A percentile compares a stretch with the other conserved stretches of the same genome.
Conservation (phyloP, 2,113 vertebrate genomes). For the Antigone vipio region DNA sequence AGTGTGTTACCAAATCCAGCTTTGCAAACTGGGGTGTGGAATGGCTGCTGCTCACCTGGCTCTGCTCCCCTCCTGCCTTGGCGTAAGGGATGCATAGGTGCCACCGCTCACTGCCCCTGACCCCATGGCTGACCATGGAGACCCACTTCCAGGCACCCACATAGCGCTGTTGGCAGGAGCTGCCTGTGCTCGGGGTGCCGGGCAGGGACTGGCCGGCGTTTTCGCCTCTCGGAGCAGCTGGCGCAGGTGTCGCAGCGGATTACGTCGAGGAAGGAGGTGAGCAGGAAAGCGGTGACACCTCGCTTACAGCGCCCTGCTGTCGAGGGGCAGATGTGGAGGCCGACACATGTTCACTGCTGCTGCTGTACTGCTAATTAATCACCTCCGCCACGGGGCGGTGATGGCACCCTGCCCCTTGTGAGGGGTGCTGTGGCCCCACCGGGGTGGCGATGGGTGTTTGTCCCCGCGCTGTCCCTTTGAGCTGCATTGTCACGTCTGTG, state of each 20-base stretch:
- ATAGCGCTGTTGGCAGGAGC: fast-evolving
- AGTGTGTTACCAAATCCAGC: not conserved
- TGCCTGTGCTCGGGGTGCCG: fast-evolving
- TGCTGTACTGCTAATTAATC: conserved; percentile 68
- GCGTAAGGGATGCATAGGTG: not conserved
- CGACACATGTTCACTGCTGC: not conserved
- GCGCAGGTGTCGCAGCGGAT: conserved; percentile 68
- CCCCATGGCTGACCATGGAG: fast-evolving
- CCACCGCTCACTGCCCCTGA: fast-evolving
- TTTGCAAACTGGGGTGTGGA: fast-evolving
- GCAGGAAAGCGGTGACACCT: conserved; percentile 58
- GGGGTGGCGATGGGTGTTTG: not conserved
- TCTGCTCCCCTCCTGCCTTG: not conserved
- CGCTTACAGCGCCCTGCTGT: conserved; percentile 48
- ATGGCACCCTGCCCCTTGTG: not conserved
- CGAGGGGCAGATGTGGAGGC: conserved; percentile 70
- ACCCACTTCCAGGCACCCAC: not conserved
- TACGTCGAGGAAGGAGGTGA: conserved; percentile 59
- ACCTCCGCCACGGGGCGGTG: conserved; percentile 24
- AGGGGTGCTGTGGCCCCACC: not conserved
- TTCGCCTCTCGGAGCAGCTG: conserved; percentile 66
- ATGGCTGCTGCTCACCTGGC: not conserved
- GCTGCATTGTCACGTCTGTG: fast-evolving
- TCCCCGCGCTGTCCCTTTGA: not conserved
- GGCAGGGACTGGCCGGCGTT: not conserved